A percentile compares a stretch with the other conserved stretches of the same genome.
phyloP scores from a whole-genome alignment of 2,797 vertebrate genomes.

The Lacerta agilis region DNA sequence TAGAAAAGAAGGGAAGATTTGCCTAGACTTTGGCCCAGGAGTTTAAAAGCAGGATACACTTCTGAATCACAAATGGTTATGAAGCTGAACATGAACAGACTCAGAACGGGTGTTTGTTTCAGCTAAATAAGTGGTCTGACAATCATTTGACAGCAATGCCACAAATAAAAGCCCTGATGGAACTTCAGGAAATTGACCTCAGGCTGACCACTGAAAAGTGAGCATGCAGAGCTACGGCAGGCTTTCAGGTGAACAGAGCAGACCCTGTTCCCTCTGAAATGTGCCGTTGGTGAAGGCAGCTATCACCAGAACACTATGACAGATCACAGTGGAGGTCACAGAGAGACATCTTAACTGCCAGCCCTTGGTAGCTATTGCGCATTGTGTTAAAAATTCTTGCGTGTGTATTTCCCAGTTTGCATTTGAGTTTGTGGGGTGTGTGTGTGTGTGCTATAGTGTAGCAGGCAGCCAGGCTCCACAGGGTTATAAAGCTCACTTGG shows the following conservation, averaged over 20 bases:
- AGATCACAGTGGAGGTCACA: too few relatives aligned
- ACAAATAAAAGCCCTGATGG: not conserved
- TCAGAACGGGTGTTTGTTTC: not conserved
- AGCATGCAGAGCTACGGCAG: too few relatives aligned
- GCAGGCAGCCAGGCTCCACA: not conserved
- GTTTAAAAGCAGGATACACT: not conserved
- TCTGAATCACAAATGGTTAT: not conserved
- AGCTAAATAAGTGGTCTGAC: not conserved
- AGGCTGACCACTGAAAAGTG: not conserved
- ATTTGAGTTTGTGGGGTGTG: not conserved
- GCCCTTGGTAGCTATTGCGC: too few relatives aligned
- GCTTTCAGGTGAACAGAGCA: too few relatives aligned
- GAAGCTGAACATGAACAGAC: not conserved
- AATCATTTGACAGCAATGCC: not conserved
- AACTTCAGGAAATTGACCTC: not conserved
- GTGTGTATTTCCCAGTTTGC: not conserved
- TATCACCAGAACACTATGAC: too few relatives aligned
- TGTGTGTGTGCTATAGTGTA: not conserved
- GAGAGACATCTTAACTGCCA: too few relatives aligned
- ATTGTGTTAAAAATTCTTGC: not conserved
- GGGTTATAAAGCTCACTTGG: not conserved
- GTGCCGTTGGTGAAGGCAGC: too few relatives aligned
- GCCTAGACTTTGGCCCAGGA: not conserved
- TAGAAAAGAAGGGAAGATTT: not conserved
- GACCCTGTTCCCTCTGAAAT: too few relatives aligned